Evolutionary conservation across 2,888 invertebrate species (phyloP), one percentile per base, ranked within the genome.

Genomic region (Pristionchus japonicus): DNA sequence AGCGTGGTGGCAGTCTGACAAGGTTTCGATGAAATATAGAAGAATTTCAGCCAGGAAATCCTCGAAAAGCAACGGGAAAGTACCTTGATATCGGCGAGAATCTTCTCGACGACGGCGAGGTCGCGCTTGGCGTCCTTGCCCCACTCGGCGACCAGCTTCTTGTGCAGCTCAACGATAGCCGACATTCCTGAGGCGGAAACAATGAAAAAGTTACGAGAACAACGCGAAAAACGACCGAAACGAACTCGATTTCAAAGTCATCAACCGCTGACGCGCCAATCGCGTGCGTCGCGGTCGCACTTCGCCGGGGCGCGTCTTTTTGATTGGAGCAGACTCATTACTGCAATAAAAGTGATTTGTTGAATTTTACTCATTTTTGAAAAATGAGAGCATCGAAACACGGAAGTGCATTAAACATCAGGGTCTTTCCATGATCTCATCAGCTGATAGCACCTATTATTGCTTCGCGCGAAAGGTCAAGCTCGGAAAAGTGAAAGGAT

Each of bases 61-160:
- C 27, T 7, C 23, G 77, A 27, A 83, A 83, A 83, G 23, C 17
- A 83, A 15, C 15, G 11, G 20, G 40, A 82, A 82, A 86, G 31
- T n/a, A 91, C 91, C 88, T 89, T 89, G 67, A 91, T 86, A 17
- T 92, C 89, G 86, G 88, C 88, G 49, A 93, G 83, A 34, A 91
- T 88, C 47, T 91, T 89, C 37, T 90, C 90, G 87, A 93, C 82
- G 7, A 85, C 88, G 31, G 43, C 88, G 27, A 89, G 27, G 88
- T 91, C 89, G 86, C 89, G 89, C 83, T 89, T 89, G 31, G 89
- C 90, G 43, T 92, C 90, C 80, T 92, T 92, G 15, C 88, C 89
- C 91, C 92, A 93, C 84, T 92, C 89, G 34, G 87, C 88, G 47
- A 93, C 67, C 40, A 93, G 89, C 49, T 89, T 90, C 88, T 91